These are phyloP conservation scores for Silurus glanis DNA, from an alignment of 2,113 vertebrate genomes.

Conservation along the genomic window DNA sequence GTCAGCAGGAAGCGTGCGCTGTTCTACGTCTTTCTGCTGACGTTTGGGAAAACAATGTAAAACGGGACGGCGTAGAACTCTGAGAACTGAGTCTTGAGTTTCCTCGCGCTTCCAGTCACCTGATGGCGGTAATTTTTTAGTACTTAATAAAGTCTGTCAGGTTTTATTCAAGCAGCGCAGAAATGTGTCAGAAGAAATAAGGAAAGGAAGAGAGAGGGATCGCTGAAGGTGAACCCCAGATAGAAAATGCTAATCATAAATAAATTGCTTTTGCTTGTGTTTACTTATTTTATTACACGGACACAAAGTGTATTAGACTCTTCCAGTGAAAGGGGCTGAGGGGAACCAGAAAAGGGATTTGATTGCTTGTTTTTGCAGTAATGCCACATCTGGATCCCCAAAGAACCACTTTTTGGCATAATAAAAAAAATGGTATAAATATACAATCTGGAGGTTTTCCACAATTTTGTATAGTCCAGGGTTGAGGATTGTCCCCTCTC, in stretches of 20 bases:
- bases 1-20: background rate
- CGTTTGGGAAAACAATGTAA: slow-evolving; percentile 9
- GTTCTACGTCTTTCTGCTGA: background rate
- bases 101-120: background rate
- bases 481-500: too few relatives aligned
- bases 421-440: too few relatives aligned
- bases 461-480: too few relatives aligned
- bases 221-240: background rate
- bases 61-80: background rate
- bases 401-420: too few relatives aligned
- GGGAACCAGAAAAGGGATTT: too few relatives aligned
- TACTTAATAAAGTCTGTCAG: background rate
- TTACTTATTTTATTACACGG: background rate
- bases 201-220: background rate
- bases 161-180: background rate
- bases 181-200: background rate
- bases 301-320: background rate
- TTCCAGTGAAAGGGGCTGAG: too few relatives aligned
- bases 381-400: too few relatives aligned
- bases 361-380: too few relatives aligned
- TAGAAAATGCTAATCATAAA: background rate
- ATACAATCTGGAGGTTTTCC: too few relatives aligned
- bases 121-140: background rate
- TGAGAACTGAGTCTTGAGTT: background rate
- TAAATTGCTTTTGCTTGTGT: background rate